Evolutionary conservation across 1,140 invertebrate genomes (phyloP), one percentile per base, ranked within the genome.

Genomic region (Paramacrobiotus metropolitanus): DNA sequence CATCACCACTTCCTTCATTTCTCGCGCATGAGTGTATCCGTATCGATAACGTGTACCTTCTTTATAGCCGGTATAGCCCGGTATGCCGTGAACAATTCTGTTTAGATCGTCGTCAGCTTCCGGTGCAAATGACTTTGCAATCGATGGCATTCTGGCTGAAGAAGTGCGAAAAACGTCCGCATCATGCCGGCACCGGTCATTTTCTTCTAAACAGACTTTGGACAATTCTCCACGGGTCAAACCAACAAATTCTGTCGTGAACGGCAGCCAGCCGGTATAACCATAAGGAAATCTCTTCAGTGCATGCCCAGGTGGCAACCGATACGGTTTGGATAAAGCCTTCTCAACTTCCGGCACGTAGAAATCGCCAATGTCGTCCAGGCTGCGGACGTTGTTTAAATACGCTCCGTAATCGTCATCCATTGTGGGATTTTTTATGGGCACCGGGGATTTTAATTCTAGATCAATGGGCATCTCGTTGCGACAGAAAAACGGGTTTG

Each of bases 41-140:
- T 55, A 55, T 20, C 48, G 48, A 24, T 55, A 55, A 4, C 24
- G 15, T 55, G 48, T 20, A 9, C 15, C 48, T 55, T 55, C 48
- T 28, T 55, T 55, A 28, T 55, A 55, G 15, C 48, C 48, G 15
- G 48, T 55, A 55, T 55, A 55, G 15, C 48, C 48, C 15, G 48
- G 48, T 9, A 55, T 24, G 28, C 48, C 48, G 28, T 55, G 48
- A 9, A 55, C 4, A 15, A 55, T 24, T 28, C 48, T 15, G 9
- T 55, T 24, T 55, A 24, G 28, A 4, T 28, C 9, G 4, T 24
- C 48, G 15, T 15, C 15, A 15, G 24, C 9, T 4, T 55, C 4
- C 4, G 15, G 4, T 55, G 9, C 48, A n/a, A n/a, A n/a, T n/a
- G n/a, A n/a, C n/a, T n/a, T n/a, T n/a, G n/a, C n/a, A n/a, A 20